Base-by-base conservation (phyloP, 2,113 vertebrate genomes). In the Tiliqua scincoides region DNA sequence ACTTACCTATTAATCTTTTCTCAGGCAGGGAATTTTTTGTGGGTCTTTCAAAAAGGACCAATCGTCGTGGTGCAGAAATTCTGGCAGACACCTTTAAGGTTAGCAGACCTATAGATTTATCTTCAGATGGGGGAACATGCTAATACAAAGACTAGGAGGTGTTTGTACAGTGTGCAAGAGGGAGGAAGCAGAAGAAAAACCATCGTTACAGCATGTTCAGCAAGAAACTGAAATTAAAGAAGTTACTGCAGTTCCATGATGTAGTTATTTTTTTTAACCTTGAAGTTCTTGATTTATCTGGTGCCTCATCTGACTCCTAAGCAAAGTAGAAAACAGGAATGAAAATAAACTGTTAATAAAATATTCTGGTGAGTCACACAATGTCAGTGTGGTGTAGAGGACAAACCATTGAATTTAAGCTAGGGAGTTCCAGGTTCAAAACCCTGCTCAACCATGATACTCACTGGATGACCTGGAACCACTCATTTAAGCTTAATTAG, bases 11-110 rank as follows among this genome's bases (percentile, higher is more conserved):
- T 87, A 30, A 80, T 89, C 77, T 80, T 15, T 6, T 84, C 18
- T 93, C 83, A 99, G 99, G 99, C 90, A 97, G 96, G 94, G 99
- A 99, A 95, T 99, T 99, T 94, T 99, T 99, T 57, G 98, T 99
- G 93, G 99, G 99, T 59, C 98, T 99, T 91, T 99, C 99, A 84
- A 98, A 97, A 93, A 95, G 99, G 91, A 99, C 99, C 92, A 99
- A 99, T 96, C 99, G 98, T 93, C 97, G 98, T 94, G 99, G 99
- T 94, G 99, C 98, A 57, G 98, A 99, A 96, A 99, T 99, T 93
- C 96, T 99, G 88, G 98, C 99, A 79, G 98, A 99, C 93, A 97
- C 97, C 15, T 99, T 99, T 94, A 99, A 99, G 98, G 99, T 99
- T 95, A 95, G 97, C 95, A 90, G 85, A 82, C 83, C 86, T 7